Percentiles rank a stretch among this genome's conserved stretches.
Evolutionary conservation across 2,113 vertebrate species (phyloP).

Genomic region (Antennarius striatus): DNA sequence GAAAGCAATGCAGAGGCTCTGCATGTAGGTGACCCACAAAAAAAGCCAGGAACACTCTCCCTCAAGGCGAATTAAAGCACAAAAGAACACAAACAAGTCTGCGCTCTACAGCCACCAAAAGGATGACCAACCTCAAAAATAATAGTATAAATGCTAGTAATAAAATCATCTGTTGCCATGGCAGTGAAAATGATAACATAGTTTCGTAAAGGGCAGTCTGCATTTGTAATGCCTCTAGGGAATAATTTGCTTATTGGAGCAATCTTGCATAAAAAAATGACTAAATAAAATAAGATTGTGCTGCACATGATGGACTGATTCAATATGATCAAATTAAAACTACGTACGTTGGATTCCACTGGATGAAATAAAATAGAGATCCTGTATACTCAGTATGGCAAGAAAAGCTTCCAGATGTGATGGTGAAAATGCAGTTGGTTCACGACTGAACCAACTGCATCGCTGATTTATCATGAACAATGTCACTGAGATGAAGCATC

Average conservation of each 20-base stretch:
- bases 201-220: not conserved
- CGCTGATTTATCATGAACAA: no score
- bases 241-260: conserved; percentile 1
- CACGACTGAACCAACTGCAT: no score
- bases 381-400: not conserved
- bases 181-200: not conserved
- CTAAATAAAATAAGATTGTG: not conserved
- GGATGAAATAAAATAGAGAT: not conserved
- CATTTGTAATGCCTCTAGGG: not conserved
- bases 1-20: conserved; percentile 32
- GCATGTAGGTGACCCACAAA: conserved; percentile 72
- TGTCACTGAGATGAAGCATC: no score
- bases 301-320: not conserved
- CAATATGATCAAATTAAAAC: not conserved
- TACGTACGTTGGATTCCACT: not conserved
- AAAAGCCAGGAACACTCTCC: conserved; percentile 47
- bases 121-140: conserved; percentile 16
- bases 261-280: not conserved
- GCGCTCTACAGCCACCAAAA: conserved; percentile 20
- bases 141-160: conserved; percentile 15
- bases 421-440: no score
- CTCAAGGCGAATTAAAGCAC: conserved; percentile 68
- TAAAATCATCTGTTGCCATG: conserved; percentile 3
- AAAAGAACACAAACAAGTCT: conserved; percentile 41
- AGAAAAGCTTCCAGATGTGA: not conserved